Base-by-base conservation (phyloP, 1,140 invertebrate genomes). In the Thaumetopoea pityocampa region DNA sequence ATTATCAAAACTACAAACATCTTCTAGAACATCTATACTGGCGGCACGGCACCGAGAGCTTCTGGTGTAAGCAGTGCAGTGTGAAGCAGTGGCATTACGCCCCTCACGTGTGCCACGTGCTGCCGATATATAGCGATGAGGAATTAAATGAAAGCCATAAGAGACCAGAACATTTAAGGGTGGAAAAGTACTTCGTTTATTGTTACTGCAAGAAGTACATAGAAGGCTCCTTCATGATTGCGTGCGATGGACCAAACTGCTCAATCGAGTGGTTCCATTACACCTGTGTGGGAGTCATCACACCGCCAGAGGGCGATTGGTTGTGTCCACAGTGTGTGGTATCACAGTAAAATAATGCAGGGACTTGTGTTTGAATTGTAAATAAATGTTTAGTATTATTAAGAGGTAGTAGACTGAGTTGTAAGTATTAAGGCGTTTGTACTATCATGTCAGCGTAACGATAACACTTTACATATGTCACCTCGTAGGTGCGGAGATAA, bases 1-100 rank as follows among this genome's bases (percentile, higher is more conserved):
- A 40, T 18, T 73, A 66, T 20, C 50, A 51, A 8, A 43, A 65
- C 5, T 71, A 71, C 26, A 62, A 69, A 34, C 47, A 40, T 7
- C 40, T 69, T 27, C 40, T 71, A 0, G 61, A 63, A 15, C 69
- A 73, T 51, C 30, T 73, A 22, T 71, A 63, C 36, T 74, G 70
- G 67, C 51, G 70, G 5, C 70, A 74, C 22, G 67, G 65, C 5
- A 71, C 65, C 0, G 30, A 11, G 3, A 18, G 16, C 15, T 32
- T 9, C 5, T 12, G 10, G 9, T 22, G 11, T 20, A 32, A 14
- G 5, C 41, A 51, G 26, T 74, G 70, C 14, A 29, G 29, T 2
- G 19, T 74, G 15, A 67, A 59, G 26, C 43, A 49, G 5, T 71
- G 67, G 67, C 20, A 12, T 4, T 67, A 45, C 18, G 67, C 67